Evolutionary conservation across 2,797 vertebrate genomes (phyloP).

Genomic region (Pygocentrus nattereri): DNA sequence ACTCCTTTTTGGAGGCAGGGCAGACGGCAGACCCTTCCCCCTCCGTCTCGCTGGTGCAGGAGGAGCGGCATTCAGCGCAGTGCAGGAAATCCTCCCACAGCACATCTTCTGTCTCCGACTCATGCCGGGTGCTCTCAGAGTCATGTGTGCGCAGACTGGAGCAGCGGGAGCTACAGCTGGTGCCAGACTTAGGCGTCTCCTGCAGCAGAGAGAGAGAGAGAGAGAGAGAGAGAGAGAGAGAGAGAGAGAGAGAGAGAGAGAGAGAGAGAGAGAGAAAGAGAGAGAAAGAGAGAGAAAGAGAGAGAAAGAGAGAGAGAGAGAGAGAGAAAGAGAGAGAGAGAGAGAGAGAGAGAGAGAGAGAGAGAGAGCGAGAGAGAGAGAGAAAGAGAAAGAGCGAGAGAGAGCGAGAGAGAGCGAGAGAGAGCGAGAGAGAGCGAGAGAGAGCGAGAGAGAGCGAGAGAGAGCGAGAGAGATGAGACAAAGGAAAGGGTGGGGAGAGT

Average conservation of each 20-base stretch:
- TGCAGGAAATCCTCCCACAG: constrained; percentile 98
- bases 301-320: neutral
- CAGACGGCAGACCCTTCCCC: constrained; percentile 88
- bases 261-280: neutral
- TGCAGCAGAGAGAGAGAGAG: constrained; percentile 62
- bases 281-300: neutral
- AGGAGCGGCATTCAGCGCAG: constrained; percentile 94
- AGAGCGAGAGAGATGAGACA: neutral
- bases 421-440: neutral
- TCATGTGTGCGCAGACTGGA: constrained; percentile 93
- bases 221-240: no score
- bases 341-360: neutral
- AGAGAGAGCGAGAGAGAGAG: no score
- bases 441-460: no score
- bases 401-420: neutral
- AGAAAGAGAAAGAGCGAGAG: neutral
- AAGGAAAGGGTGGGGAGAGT: neutral
- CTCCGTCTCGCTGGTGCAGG: constrained; percentile 94
- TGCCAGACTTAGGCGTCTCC: constrained; percentile 92
- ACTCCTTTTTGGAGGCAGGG: constrained; percentile 90
- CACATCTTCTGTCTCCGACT: constrained; percentile 96
- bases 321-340: neutral
- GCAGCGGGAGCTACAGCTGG: constrained; percentile 95
- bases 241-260: neutral
- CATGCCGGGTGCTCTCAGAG: constrained; percentile 93